Base-by-base conservation (phyloP, 2,797 vertebrate genomes). In the Gymnothorax javanicus region DNA sequence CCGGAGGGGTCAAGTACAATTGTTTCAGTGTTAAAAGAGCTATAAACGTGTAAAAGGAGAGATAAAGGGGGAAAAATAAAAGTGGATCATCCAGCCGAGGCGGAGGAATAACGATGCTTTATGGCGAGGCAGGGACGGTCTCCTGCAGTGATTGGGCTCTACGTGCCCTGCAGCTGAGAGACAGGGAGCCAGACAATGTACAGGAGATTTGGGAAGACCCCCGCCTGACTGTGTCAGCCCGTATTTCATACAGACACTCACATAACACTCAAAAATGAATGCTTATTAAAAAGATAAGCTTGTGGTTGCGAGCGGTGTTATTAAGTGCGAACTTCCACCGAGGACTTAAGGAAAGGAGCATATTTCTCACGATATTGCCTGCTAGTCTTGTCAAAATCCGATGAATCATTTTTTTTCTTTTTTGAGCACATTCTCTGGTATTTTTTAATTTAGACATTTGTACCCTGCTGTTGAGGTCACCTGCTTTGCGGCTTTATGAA, bases 21-120 rank as follows among this genome's bases (percentile, higher is more conserved):
- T 85, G 87, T 57, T 83, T 59, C 33, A 52, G 23, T 84, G 58
- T 86, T 83, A 85, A 83, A 89, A 87, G 86, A 82, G 75, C 54
- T 52, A 69, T 83, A 75, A 85, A 86, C 86, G 87, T 62, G 64
- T 88, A 73, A 85, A 85, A 57, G 20, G 52, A 50, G 25, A 84
- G 89, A 62, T 79, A 77, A 77, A 77, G 84, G 82, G 58, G 62
- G 86, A 87, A 27, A 67, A 77, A 86, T 85, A 84, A 79, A 85
- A 85, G 84, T 69, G 75, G 57, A 86, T 86, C 88, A 90, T 92
- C 93, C 93, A 95, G 95, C 94, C 94, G 93, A 93, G 92, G 92
- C 90, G 93, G 91, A 93, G 93, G 84, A 91, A 91, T 90, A 58
- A 83, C 89, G 89, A 87, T 90, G 88, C 90, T 58, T 60, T 91